Percentiles rank a stretch among this genome's conserved stretches.
phyloP scores from a whole-genome alignment of 2,888 invertebrate species.

The Brachyptera risi region DNA sequence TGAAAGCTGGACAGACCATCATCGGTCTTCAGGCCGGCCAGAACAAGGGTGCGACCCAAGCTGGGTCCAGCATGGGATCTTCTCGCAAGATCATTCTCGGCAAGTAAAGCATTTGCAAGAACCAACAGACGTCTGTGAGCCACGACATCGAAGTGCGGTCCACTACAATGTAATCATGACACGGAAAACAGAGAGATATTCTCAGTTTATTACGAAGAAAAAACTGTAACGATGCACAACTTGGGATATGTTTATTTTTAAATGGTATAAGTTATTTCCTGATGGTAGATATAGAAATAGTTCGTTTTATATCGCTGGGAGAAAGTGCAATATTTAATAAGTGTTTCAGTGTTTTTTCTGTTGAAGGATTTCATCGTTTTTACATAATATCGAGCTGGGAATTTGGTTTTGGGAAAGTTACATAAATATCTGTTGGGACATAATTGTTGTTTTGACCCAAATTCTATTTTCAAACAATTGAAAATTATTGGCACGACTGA shows the following conservation, averaged over 20 bases:
- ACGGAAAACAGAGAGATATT: too few species aligned
- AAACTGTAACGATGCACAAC: too few species aligned
- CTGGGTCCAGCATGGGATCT: slow-evolving; percentile 86
- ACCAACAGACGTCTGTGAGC: neutral
- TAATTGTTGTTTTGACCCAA: slow-evolving; percentile 5
- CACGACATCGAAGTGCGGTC: neutral
- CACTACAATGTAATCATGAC: neutral
- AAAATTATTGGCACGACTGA: neutral
- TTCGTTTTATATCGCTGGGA: too few species aligned
- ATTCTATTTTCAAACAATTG: neutral
- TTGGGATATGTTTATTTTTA: too few species aligned
- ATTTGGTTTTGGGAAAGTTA: too few species aligned
- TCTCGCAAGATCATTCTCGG: slow-evolving; percentile 86
- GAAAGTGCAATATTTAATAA: too few species aligned
- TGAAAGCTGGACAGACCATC: slow-evolving; percentile 82
- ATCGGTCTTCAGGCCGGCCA: slow-evolving; percentile 94
- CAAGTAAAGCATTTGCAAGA: slow-evolving; percentile 54
- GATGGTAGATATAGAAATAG: too few species aligned
- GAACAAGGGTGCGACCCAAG: slow-evolving; percentile 93
- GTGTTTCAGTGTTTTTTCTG: too few species aligned
- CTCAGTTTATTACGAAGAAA: too few species aligned
- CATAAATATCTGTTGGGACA: neutral
- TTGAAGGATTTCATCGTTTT: too few species aligned
- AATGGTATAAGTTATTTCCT: too few species aligned
- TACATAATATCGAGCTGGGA: too few species aligned